Evolutionary conservation across 2,888 invertebrate genomes (phyloP).

Genomic region (Melipona beecheii): DNA sequence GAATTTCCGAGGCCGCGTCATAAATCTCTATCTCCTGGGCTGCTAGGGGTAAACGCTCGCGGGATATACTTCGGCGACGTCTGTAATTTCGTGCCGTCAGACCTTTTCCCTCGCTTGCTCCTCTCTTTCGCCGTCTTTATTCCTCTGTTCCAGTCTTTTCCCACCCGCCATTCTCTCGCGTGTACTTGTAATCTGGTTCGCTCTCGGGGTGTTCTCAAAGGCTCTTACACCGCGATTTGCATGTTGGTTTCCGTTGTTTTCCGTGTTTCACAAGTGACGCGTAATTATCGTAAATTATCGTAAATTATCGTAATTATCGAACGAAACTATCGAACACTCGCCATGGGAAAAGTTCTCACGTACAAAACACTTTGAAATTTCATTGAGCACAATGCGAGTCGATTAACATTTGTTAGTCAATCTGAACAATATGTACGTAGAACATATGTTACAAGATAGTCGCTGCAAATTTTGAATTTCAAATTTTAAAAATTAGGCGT

Average conservation of each 20-base stretch:
- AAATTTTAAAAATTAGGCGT: no score
- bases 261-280: not conserved
- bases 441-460: no score
- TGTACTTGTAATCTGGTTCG: not conserved
- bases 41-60: slow-evolving; percentile 66
- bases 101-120: slow-evolving; percentile 4
- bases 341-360: no score
- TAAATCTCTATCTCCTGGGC: slow-evolving; percentile 72
- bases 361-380: no score
- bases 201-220: not conserved
- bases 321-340: not conserved
- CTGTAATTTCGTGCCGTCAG: slow-evolving; percentile 70
- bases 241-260: not conserved
- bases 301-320: not conserved
- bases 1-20: slow-evolving; percentile 70
- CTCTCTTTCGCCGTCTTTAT: no score
- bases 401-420: no score
- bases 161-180: not conserved
- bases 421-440: no score
- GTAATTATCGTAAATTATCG: not conserved
- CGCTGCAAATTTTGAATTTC: no score
- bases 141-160: not conserved
- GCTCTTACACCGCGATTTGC: no score
- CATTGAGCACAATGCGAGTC: no score
- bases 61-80: slow-evolving; percentile 68